phyloP scores from a whole-genome alignment of 2,113 vertebrate genomes.

The Nesogale talazaci region DNA sequence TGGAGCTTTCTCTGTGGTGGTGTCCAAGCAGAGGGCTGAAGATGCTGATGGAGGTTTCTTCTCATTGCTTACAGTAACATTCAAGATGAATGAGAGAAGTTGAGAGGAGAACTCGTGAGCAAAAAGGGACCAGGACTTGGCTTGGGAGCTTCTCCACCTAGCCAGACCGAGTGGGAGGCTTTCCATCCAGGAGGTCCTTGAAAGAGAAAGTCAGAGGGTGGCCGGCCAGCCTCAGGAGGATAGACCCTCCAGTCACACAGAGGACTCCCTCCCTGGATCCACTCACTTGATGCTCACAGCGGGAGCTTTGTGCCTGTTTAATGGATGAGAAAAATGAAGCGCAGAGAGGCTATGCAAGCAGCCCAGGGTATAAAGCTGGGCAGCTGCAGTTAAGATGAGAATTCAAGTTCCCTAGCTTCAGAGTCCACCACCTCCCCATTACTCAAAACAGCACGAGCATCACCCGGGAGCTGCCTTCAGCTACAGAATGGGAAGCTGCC shows the following conservation, averaged over 20 bases:
- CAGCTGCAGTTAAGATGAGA: neutral
- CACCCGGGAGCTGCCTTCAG: neutral
- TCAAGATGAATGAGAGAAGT: neutral
- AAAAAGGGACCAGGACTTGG: neutral
- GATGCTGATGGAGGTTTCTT: neutral
- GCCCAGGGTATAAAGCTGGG: neutral
- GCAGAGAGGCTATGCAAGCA: neutral
- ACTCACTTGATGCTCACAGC: neutral
- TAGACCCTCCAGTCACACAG: neutral
- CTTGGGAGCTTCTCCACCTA: neutral
- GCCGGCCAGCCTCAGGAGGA: neutral
- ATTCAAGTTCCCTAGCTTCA: neutral
- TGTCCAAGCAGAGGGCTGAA: neutral
- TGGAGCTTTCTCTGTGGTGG: neutral
- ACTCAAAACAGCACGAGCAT: neutral
- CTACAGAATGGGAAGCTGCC: neutral
- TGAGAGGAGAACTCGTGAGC: neutral
- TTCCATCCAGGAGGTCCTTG: neutral
- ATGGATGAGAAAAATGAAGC: neutral
- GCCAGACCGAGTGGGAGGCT: neutral
- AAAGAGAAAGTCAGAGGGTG: neutral
- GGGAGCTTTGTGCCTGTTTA: neutral
- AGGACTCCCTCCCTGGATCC: neutral
- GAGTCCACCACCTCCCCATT: neutral
- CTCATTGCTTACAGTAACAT: neutral